phyloP scores from a whole-genome alignment of 2,797 vertebrate genomes.

The Poecilia velifera region DNA sequence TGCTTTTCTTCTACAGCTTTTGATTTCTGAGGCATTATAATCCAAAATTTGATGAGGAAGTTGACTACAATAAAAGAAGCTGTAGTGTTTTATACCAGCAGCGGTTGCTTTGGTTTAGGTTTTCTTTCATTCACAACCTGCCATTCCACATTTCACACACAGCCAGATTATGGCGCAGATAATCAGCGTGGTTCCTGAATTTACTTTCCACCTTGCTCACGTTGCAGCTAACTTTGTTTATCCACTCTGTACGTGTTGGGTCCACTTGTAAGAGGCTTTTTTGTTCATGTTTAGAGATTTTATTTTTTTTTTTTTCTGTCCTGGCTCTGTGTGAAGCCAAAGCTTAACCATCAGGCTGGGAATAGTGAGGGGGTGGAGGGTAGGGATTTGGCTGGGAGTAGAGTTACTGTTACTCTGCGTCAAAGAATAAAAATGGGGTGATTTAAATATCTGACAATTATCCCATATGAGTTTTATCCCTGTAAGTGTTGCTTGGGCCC shows the following conservation, averaged over 20 bases:
- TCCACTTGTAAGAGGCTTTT: background rate
- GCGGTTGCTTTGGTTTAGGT: background rate
- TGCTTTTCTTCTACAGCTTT: background rate
- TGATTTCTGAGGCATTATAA: background rate
- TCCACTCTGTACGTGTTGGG: background rate
- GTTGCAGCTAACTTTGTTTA: background rate
- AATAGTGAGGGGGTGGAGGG: background rate
- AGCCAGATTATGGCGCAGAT: background rate
- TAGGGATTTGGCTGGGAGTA: background rate
- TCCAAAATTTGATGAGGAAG: background rate
- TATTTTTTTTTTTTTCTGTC: background rate
- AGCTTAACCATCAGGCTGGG: background rate
- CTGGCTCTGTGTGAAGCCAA: background rate
- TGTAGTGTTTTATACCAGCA: background rate
- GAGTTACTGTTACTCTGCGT: background rate
- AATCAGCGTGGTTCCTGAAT: background rate
- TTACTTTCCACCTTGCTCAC: background rate
- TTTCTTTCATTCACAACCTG: background rate
- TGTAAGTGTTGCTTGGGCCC: background rate
- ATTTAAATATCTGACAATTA: background rate
- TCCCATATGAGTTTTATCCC: background rate
- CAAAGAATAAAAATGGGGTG: background rate
- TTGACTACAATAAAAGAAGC: background rate
- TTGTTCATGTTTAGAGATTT: background rate
- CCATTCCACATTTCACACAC: background rate